Evolutionary conservation across 2,888 invertebrate species (phyloP).

Genomic region (Caenorhabditis japonica): DNA sequence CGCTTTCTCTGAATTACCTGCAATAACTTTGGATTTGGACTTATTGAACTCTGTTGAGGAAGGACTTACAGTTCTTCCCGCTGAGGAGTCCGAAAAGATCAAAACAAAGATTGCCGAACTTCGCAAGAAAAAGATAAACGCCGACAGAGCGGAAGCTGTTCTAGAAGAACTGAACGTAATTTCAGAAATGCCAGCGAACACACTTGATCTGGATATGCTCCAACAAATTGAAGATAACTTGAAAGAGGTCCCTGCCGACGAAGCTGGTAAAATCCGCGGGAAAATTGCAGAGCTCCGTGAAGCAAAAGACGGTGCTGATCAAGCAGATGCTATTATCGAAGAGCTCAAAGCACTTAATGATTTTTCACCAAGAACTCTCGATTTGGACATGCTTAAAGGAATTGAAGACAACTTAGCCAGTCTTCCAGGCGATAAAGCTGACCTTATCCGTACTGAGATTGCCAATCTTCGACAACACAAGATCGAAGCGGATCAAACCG

Average conservation of each 20-base stretch:
- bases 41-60: slow-evolving; percentile 17
- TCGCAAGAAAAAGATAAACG: slow-evolving; percentile 3
- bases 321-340: slow-evolving; percentile 9
- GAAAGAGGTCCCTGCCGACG: slow-evolving; percentile 7
- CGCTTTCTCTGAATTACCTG: neutral
- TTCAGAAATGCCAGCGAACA: slow-evolving; percentile 11
- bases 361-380: slow-evolving; percentile 11
- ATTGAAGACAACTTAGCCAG: slow-evolving; percentile 14
- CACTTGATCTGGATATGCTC: slow-evolving; percentile 25
- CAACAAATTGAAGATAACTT: slow-evolving; percentile 18
- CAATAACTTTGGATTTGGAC: neutral
- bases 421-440: slow-evolving; percentile 23
- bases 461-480: slow-evolving; percentile 8
- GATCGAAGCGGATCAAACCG: slow-evolving; percentile 6
- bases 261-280: slow-evolving; percentile 5
- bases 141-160: slow-evolving; percentile 19
- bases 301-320: slow-evolving; percentile 6
- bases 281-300: slow-evolving; percentile 31
- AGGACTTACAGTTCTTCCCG: slow-evolving; percentile 7
- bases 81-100: slow-evolving; percentile 3
- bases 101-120: slow-evolving; percentile 13
- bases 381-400: slow-evolving; percentile 19
- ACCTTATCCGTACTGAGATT: slow-evolving; percentile 12
- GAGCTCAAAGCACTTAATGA: slow-evolving; percentile 13
- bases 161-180: slow-evolving; percentile 25